Evolutionary conservation across 2,888 invertebrate species (phyloP), one percentile per base, ranked within the genome.

Genomic region (Tromatobia lineatoria): DNA sequence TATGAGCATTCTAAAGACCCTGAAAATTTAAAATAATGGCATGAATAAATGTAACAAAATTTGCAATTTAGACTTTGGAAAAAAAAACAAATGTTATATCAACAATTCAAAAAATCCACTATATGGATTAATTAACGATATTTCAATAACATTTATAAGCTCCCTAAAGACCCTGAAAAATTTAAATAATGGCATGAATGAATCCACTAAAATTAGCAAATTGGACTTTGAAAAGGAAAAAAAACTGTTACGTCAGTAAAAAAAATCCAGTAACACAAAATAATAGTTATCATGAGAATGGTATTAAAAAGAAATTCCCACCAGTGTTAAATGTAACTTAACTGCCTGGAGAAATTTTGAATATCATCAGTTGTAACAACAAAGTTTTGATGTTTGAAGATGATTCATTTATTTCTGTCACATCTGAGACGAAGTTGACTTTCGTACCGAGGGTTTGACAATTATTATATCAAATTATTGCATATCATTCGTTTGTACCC

Each of bases 391-490:
- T 52, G n/a, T 6, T 57, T 25, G 23, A 23, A 2, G 25, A 57
- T 25, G 23, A 57, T 57, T 57, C 1, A 18, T 50, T 15, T 23
- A 57, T 57, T 57, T 57, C 2, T 57, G 29, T 59, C 25, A 25
- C n/a, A 29, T 4, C 29, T 25, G n/a, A 7, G n/a, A 4, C 29
- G 59, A 59, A 10, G n/a, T 52, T 1, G 18, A 52, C 2, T 57
- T 23, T 57, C 20, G 15, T 59, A 59, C 6, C n/a, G 61, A 18
- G 61, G 20, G n/a, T 34, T 29, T 34, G 61, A 34, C 15, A 34
- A 61, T 61, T n/a, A 34, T 61, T 61, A 34, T n/a, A n/a, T 34
- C 15, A 61, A 61, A 61, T 61, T 2, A 29, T 18, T 29, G 34
- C 61, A 15, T 34, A 18, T 34, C n/a, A 34, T 61, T 61, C 34